Evolutionary conservation across 2,113 vertebrate species (phyloP).

Genomic region (Centropus unirufus): DNA sequence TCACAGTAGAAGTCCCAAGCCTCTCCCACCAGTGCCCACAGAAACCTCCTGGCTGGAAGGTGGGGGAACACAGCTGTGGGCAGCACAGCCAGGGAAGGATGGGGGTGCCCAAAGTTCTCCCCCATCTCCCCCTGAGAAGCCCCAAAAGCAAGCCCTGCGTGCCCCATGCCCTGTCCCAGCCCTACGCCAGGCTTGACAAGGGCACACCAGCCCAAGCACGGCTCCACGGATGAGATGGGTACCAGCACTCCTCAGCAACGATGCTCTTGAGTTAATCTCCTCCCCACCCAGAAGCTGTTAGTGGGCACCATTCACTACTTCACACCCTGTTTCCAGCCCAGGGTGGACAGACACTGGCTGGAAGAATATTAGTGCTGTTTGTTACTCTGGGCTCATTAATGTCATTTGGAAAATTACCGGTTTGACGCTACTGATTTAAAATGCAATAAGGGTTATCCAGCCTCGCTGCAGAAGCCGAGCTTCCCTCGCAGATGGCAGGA

Average conservation of each 20-base stretch:
- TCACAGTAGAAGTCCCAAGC: not conserved
- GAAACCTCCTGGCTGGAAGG: fast-evolving
- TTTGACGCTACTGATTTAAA: slow-evolving; percentile 42
- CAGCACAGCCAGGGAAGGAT: not conserved
- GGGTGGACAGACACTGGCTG: not conserved
- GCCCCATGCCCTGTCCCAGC: not conserved
- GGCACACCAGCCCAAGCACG: not conserved
- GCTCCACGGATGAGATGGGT: fast-evolving
- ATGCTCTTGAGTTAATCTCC: not conserved
- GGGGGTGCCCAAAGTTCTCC: not conserved
- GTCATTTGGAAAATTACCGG: slow-evolving; percentile 7
- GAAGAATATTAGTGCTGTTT: slow-evolving; percentile 20
- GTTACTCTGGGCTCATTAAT: slow-evolving; percentile 35
- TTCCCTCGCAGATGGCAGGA: not conserved
- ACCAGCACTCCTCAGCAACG: not conserved
- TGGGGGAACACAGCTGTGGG: fast-evolving
- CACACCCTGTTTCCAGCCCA: not conserved
- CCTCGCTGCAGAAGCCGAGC: not conserved
- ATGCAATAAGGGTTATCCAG: slow-evolving; percentile 45
- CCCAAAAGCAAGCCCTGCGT: fast-evolving
- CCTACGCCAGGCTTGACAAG: not conserved
- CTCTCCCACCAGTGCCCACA: fast-evolving
- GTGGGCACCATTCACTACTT: not conserved
- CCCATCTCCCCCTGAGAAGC: not conserved
- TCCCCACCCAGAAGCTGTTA: not conserved